A percentile compares a stretch with the other conserved stretches of the same genome.
These are phyloP conservation scores for Pedicia rivosa DNA, from an alignment of 2,888 invertebrate genomes.

Conservation along the genomic window DNA sequence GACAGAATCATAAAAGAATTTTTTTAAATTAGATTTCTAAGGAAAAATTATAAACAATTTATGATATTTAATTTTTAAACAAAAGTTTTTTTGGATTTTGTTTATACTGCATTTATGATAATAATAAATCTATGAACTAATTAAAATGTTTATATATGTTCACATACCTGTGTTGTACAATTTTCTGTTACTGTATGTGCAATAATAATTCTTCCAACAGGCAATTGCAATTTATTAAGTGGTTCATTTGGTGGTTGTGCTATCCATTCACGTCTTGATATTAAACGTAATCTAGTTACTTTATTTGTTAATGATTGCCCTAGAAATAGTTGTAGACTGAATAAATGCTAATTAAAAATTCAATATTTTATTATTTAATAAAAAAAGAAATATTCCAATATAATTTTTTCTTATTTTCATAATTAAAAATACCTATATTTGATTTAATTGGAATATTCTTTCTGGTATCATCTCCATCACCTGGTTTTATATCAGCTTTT, in stretches of 20 bases:
- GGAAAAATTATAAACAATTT: no score
- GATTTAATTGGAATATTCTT: conserved; percentile 31
- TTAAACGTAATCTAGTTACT: conserved; percentile 23
- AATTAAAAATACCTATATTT: conserved; percentile 28
- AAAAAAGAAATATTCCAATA: background rate
- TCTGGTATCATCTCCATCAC: conserved; percentile 29
- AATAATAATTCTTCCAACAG: conserved; percentile 35
- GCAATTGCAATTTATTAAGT: conserved; percentile 29
- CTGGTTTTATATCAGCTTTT: conserved; percentile 12
- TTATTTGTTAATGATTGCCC: background rate
- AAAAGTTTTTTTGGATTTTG: no score
- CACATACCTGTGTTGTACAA: conserved; percentile 37
- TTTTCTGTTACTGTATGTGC: conserved; percentile 45
- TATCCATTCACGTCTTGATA: conserved; percentile 41
- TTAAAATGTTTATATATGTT: background rate
- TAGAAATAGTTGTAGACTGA: conserved; percentile 4
- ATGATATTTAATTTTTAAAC: no score
- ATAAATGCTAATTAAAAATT: no score
- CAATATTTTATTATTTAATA: background rate
- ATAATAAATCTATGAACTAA: no score
- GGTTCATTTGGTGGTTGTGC: conserved; percentile 38
- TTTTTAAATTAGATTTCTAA: no score
- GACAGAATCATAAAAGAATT: no score
- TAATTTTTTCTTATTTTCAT: background rate
- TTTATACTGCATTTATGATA: no score